These are phyloP conservation scores for Thymelicus acteon DNA, from an alignment of 2,888 invertebrate genomes.

Conservation along the genomic window DNA sequence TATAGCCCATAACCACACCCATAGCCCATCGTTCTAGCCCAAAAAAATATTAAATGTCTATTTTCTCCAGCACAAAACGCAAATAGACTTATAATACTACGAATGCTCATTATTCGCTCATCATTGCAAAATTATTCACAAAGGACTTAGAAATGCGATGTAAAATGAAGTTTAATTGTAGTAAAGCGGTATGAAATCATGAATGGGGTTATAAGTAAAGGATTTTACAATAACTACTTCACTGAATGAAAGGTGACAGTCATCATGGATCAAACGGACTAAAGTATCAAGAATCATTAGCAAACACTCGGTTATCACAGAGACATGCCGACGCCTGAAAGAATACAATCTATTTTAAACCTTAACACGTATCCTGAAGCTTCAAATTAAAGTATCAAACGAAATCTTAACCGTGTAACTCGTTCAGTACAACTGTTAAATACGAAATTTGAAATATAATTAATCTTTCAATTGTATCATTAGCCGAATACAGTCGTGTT, in stretches of 20 bases:
- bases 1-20: neutral
- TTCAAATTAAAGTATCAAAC: conserved; percentile 32
- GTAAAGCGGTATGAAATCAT: conserved; percentile 62
- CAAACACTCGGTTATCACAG: conserved; percentile 50
- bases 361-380: conserved; percentile 39
- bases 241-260: conserved; percentile 59
- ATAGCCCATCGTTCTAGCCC: no score
- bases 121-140: conserved; percentile 35
- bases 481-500: conserved; percentile 69
- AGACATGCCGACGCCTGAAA: conserved; percentile 66
- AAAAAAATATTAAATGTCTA: neutral
- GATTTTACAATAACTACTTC: conserved; percentile 47
- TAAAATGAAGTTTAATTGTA: conserved; percentile 58
- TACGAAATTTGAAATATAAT: conserved; percentile 67
- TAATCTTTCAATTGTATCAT: conserved; percentile 82
- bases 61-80: neutral
- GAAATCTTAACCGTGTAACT: conserved; percentile 45
- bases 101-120: neutral
- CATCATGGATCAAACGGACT: conserved; percentile 55
- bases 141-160: conserved; percentile 48
- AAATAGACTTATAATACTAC: conserved; percentile 10
- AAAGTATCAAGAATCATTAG: conserved; percentile 51
- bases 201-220: conserved; percentile 51
- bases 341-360: conserved; percentile 44
- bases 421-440: conserved; percentile 65